A percentile compares a stretch with the other conserved stretches of the same genome.
Evolutionary conservation across 2,113 vertebrate species (phyloP).

Genomic region (Paralichthys olivaceus): DNA sequence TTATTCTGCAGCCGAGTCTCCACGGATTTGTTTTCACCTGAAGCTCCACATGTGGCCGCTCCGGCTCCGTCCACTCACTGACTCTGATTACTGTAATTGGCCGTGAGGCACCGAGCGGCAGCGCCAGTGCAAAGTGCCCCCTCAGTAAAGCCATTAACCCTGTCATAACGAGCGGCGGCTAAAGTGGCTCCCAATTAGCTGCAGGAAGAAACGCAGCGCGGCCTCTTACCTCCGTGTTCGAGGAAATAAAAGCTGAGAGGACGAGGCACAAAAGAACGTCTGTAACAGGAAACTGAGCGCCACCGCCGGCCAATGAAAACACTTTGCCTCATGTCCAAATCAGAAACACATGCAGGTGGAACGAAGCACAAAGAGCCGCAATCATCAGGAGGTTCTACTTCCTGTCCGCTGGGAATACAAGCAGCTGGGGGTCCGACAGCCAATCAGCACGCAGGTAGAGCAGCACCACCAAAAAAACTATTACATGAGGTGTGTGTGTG

Average conservation of each 20-base stretch:
- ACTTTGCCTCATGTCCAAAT: conserved; percentile 69
- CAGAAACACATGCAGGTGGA: conserved; percentile 69
- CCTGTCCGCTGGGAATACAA: conserved; percentile 62
- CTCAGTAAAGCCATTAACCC: conserved; percentile 70
- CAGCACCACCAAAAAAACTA: too few species aligned
- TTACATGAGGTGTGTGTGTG: too few species aligned
- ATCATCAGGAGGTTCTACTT: conserved; percentile 70
- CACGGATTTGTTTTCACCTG: not conserved
- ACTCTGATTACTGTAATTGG: conserved; percentile 76
- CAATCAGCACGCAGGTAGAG: too few species aligned
- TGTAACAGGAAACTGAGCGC: conserved; percentile 42
- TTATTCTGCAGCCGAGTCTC: too few species aligned
- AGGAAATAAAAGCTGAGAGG: conserved; percentile 64
- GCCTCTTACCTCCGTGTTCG: conserved; percentile 40
- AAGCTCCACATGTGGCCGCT: conserved; percentile 45
- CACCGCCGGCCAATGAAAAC: conserved; percentile 72
- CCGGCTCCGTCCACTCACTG: conserved; percentile 17
- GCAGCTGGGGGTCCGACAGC: too few species aligned
- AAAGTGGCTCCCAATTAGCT: conserved; percentile 66
- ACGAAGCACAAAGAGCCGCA: conserved; percentile 48
- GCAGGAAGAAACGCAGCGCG: not conserved
- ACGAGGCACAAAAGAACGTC: conserved; percentile 60
- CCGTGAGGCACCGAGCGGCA: conserved; percentile 55
- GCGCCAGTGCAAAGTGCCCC: conserved; percentile 46
- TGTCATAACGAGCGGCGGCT: conserved; percentile 45